Evolutionary conservation across 2,113 vertebrate species (phyloP).

Genomic region (Petrocephalus microphthalmus): DNA sequence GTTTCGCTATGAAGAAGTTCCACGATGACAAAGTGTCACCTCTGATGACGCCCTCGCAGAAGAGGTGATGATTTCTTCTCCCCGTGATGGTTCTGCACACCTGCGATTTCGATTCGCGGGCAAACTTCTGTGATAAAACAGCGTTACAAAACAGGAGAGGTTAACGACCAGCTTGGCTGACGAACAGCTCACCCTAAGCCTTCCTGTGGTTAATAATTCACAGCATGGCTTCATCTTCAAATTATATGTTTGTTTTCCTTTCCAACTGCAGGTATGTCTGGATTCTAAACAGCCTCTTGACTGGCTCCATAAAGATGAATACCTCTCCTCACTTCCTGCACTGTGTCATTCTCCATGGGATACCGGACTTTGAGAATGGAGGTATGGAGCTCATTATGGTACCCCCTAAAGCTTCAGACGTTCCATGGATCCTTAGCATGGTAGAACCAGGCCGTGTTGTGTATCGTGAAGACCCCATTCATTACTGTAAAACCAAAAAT

Average conservation of each 20-base stretch:
- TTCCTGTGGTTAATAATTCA: background rate
- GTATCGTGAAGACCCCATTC: background rate
- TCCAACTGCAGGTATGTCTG: constrained; percentile 72
- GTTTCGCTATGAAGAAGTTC: constrained; percentile 97
- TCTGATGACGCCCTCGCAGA: constrained; percentile 93
- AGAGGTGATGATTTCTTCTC: constrained; percentile 64
- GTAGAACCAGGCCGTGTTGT: background rate
- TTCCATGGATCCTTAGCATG: background rate
- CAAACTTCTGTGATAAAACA: background rate
- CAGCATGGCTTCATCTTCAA: background rate
- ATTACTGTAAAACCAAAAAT: background rate
- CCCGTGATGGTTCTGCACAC: background rate
- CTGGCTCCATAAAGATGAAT: constrained; percentile 91
- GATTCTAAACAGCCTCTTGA: constrained; percentile 85
- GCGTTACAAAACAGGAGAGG: background rate
- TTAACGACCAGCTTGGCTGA: background rate
- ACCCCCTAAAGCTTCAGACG: constrained; percentile 10
- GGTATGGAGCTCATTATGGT: constrained; percentile 49
- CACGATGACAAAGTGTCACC: constrained; percentile 92
- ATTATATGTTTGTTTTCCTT: background rate
- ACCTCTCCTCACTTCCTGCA: constrained; percentile 81
- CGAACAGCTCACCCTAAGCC: background rate
- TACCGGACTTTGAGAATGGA: constrained; percentile 78
- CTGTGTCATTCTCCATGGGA: constrained; percentile 77
- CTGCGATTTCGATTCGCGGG: background rate